Evolutionary conservation across 2,888 invertebrate genomes (phyloP), one percentile per base, ranked within the genome.

Genomic region (Stenoptilia bipunctidactyla): DNA sequence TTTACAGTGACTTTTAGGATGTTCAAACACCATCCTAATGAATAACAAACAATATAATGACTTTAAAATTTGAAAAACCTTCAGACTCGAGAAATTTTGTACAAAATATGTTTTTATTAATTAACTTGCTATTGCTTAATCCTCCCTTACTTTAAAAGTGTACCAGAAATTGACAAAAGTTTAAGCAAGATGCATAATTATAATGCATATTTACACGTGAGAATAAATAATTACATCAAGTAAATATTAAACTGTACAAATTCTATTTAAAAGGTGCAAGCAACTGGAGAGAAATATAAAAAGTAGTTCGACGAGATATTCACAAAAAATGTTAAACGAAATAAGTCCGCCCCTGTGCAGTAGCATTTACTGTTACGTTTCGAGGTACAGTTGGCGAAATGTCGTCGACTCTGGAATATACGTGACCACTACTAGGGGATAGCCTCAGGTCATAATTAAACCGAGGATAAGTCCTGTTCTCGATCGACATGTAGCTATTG

Each of bases 401-500:
- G 61, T 83, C 83, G 38, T 83, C 83, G 52, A 83, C 83, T 66
- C 83, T 75, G 58, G 83, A 83, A 65, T 83, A 83, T 54, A 82
- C 80, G 71, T 83, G 83, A 71, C 83, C 82, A 57, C 66, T 80
- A 61, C 73, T 75, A 49, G 83, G 83, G 59, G 83, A 80, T 44
- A 77, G 70, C 80, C 80, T 64, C 55, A 82, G 72, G 80, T 83
- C 83, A 75, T 82, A 82, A 83, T 83, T 83, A 82, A 82, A 80
- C 62, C 83, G 80, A 59, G 82, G 71, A 74, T 82, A 82, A 61
- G 70, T 69, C 58, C 76, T 76, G 64, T 82, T 80, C 61, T 89
- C 89, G 55, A 89, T 89, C 48, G 88, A 88, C 71, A 89, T 88
- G 73, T 89, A 89, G 77, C 88, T 89, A 70, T 89, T 89, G 70